Evolutionary conservation across 2,113 vertebrate species (phyloP).

Genomic region (Hemichromis elongatus): DNA sequence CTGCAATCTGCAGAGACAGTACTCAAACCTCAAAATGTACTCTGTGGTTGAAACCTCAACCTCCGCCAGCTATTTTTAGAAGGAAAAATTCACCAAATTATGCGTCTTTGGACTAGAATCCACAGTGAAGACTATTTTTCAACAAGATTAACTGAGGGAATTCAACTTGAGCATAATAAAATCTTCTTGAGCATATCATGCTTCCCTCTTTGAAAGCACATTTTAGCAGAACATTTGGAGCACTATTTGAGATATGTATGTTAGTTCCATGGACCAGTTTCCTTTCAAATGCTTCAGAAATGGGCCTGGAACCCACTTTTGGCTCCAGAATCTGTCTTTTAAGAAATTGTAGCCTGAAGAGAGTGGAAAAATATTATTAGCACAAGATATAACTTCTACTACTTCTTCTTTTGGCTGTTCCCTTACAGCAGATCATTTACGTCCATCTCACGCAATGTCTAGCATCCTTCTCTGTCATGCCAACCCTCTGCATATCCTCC

Average conservation of each 20-base stretch:
- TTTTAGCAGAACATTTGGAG: slow-evolving; percentile 27
- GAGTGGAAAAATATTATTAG: slow-evolving; percentile 6
- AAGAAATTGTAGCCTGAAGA: slow-evolving; percentile 4
- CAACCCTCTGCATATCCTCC: background rate
- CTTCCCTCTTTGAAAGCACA: slow-evolving; percentile 32
- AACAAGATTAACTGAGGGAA: slow-evolving; percentile 43
- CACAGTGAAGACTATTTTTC: slow-evolving; percentile 9
- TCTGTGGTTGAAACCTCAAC: slow-evolving; percentile 62
- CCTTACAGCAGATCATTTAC: background rate
- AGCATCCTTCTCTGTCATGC: background rate
- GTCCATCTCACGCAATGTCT: background rate
- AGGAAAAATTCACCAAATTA: slow-evolving; percentile 63
- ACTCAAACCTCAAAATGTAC: slow-evolving; percentile 65
- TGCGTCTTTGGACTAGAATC: slow-evolving; percentile 52
- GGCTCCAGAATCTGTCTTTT: background rate
- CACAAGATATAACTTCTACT: background rate
- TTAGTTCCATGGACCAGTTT: slow-evolving; percentile 18
- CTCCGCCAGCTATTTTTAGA: slow-evolving; percentile 65
- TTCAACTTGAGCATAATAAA: slow-evolving; percentile 43
- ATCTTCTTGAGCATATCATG: slow-evolving; percentile 37
- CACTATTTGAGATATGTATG: slow-evolving; percentile 9
- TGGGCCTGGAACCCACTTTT: background rate
- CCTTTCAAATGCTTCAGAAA: slow-evolving; percentile 8
- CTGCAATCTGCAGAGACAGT: slow-evolving; percentile 55
- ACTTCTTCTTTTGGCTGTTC: background rate